phyloP scores from a whole-genome alignment of 2,113 vertebrate genomes.

The Cricetomys ansorgei region DNA sequence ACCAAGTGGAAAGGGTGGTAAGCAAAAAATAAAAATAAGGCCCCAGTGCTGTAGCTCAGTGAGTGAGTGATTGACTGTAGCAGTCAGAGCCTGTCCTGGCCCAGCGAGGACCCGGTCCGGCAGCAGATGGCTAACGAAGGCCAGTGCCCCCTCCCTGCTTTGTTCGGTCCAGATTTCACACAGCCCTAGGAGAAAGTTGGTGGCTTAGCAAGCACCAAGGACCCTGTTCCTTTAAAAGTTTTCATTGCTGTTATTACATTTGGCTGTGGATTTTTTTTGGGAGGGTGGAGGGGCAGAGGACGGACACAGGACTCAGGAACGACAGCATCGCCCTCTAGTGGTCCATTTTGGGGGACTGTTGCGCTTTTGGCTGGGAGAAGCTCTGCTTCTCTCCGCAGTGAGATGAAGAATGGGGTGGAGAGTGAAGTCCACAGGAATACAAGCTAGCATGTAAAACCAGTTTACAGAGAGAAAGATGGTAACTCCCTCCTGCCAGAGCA shows the following conservation, averaged over 20 bases:
- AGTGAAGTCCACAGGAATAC: neutral
- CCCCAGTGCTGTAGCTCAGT: neutral
- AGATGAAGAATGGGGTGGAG: neutral
- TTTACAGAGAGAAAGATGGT: neutral
- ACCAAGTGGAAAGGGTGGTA: neutral
- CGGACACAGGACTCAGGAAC: too few species aligned
- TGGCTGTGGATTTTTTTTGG: neutral
- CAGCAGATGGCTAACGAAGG: neutral
- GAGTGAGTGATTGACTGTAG: neutral
- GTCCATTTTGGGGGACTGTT: neutral
- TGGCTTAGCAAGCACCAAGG: neutral
- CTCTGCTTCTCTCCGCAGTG: neutral
- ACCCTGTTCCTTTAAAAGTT: neutral
- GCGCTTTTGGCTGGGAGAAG: neutral
- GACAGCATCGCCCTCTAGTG: too few species aligned
- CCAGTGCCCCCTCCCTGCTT: neutral
- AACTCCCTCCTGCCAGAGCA: too few species aligned
- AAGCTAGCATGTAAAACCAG: neutral
- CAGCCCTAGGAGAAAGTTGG: neutral
- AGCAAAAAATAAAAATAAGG: neutral
- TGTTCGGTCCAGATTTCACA: neutral
- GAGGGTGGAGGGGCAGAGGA: too few species aligned
- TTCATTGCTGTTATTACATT: neutral
- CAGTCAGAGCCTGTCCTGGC: neutral
- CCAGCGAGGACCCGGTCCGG: neutral